These are phyloP conservation scores for Drosophila vallismaia DNA, from an alignment of 2,888 invertebrate genomes.

Conservation along the genomic window DNA sequence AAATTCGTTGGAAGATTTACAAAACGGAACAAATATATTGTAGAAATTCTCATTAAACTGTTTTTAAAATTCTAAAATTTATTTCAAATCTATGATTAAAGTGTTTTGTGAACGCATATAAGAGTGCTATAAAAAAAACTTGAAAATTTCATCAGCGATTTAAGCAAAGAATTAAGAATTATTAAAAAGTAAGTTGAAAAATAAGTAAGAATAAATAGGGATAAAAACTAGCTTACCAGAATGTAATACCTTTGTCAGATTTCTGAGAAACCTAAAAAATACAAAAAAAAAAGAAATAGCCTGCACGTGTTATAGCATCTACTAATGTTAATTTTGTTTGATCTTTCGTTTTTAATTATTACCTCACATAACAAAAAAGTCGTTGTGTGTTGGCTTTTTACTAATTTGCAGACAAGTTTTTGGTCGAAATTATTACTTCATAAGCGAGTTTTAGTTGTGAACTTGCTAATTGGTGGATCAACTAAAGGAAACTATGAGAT, in stretches of 20 bases:
- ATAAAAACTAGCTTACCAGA: not conserved
- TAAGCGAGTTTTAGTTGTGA: conserved; percentile 29
- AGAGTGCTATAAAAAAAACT: conserved; percentile 30
- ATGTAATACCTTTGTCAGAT: too few relatives aligned
- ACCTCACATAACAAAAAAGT: conserved; percentile 22
- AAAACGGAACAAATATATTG: conserved; percentile 22
- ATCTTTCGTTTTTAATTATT: conserved; percentile 27
- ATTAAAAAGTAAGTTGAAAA: not conserved
- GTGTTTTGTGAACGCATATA: conserved; percentile 24
- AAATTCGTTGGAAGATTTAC: conserved; percentile 18
- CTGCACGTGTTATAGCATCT: not conserved
- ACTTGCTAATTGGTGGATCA: conserved; percentile 54
- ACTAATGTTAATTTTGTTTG: conserved; percentile 3
- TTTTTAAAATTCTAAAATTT: conserved; percentile 1
- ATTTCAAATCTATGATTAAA: conserved; percentile 10
- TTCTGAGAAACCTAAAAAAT: too few relatives aligned
- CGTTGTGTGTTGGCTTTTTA: conserved; percentile 47
- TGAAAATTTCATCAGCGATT: conserved; percentile 11
- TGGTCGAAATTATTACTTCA: conserved; percentile 46
- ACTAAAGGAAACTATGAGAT: conserved; percentile 19
- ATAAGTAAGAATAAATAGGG: not conserved
- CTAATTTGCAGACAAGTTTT: conserved; percentile 71
- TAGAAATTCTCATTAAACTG: conserved; percentile 14
- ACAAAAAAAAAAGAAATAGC: not conserved
- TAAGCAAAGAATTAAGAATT: not conserved